Evolutionary conservation across 2,797 vertebrate genomes (phyloP), one percentile per base, ranked within the genome.

Genomic region (Argentina silus): DNA sequence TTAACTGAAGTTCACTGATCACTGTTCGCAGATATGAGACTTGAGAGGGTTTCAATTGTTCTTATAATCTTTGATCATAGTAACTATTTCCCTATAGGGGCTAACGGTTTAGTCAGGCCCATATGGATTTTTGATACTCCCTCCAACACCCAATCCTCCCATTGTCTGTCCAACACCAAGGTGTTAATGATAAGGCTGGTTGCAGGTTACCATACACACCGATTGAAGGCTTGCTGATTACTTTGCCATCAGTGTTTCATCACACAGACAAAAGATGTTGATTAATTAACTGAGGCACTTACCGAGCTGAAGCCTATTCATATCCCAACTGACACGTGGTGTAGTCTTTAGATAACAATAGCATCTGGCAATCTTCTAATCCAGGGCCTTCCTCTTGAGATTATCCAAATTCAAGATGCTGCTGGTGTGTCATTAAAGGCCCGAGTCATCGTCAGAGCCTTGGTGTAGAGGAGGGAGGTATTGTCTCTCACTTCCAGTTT

Each of bases 401-500:
- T 88, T 59, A 88, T 75, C 72, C 63, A 55, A 83, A 83, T 83
- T 79, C 81, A 87, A 86, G 88, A 88, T 88, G 86, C 81, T 77
- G 78, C 76, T 78, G 79, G 67, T 60, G 83, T 83, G 85, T 88
- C 73, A 86, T 68, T 87, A 80, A 80, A 76, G 80, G 8, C 76
- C 8, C 5, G 72, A 89, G 79, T 82, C 83, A 83, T 81, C 82
- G 67, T 72, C 73, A 23, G 69, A 82, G 81, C 78, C 77, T 81
- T 72, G 79, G 72, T 71, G 87, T 70, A 83, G 80, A 77, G 86
- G 81, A 83, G 84, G 81, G 83, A 86, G 86, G 90, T 92, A 93
- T 94, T 94, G 93, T 94, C 88, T 91, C 87, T 88, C 85, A 91
- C 90, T 94, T 94, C 93, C 93, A 93, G 88, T 90, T 93, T 90